These are phyloP conservation scores for Cephalopachus bancanus DNA, from an alignment of 2,797 vertebrate genomes.

Conservation along the genomic window DNA sequence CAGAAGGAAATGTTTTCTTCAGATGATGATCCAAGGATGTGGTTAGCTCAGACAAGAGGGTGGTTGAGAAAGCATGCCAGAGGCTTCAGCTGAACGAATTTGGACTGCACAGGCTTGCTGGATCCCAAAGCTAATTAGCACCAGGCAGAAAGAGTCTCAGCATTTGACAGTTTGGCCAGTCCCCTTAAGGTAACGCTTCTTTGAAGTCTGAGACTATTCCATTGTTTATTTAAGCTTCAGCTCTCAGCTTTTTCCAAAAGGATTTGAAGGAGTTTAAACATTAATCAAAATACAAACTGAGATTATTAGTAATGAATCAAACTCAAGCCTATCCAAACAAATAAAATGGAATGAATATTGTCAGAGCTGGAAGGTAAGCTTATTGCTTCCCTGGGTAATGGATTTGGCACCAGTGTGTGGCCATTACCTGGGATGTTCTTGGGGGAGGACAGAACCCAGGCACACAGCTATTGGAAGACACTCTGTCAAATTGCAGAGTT, in stretches of 20 bases:
- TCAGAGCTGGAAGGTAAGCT: not conserved
- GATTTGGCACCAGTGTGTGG: not conserved
- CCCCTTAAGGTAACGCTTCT: conserved; percentile 55
- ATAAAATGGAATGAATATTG: conserved; percentile 19
- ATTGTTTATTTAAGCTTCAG: conserved; percentile 67
- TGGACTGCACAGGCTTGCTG: not conserved
- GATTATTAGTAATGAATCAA: conserved; percentile 54
- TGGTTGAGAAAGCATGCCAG: not conserved
- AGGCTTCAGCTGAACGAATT: not conserved
- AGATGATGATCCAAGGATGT: conserved; percentile 42
- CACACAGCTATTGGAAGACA: not conserved
- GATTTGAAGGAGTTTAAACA: conserved; percentile 67
- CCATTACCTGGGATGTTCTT: not conserved
- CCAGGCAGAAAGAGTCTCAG: conserved; percentile 54
- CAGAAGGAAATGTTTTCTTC: conserved; percentile 55
- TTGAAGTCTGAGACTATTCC: conserved; percentile 66
- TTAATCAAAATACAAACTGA: conserved; percentile 65
- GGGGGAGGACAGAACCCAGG: not conserved
- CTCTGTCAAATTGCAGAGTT: not conserved
- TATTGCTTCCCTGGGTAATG: not conserved
- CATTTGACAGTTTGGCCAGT: not conserved
- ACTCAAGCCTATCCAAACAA: conserved; percentile 51
- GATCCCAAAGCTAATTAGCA: conserved; percentile 64
- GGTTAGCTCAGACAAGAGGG: not conserved
- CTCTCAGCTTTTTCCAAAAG: conserved; percentile 55